Percentiles rank a stretch among this genome's conserved stretches.
Evolutionary conservation across 2,797 vertebrate species (phyloP).

Genomic region (Onychomys torridus): DNA sequence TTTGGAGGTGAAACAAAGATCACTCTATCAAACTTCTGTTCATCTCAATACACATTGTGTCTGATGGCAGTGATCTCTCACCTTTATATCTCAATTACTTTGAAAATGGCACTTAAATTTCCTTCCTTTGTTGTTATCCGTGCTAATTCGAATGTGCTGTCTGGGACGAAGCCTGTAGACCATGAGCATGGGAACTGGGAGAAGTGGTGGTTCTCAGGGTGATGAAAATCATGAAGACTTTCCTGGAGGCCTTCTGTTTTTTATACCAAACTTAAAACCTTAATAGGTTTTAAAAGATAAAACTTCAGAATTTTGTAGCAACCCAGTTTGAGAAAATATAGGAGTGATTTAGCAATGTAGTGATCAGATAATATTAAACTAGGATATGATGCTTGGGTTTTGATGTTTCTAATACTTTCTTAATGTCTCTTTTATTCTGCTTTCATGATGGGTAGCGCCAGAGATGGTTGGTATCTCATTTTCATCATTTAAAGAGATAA

Average conservation of each 20-base stretch:
- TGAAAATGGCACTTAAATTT: neutral
- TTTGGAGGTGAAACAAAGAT: neutral
- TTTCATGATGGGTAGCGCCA: slow-evolving; percentile 93
- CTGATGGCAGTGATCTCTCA: neutral
- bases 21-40: neutral
- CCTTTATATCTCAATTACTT: neutral
- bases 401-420: slow-evolving; percentile 69
- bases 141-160: neutral
- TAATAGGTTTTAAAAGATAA: neutral
- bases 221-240: neutral
- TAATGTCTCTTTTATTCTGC: slow-evolving; percentile 84
- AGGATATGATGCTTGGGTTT: neutral
- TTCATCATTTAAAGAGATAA: slow-evolving; percentile 62
- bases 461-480: slow-evolving; percentile 96
- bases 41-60: neutral
- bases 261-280: neutral
- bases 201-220: neutral
- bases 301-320: neutral
- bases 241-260: neutral
- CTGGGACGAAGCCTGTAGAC: neutral
- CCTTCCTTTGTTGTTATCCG: neutral
- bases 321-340: neutral
- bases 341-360: neutral
- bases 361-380: slow-evolving; percentile 39
- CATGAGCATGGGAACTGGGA: fast-evolving